Base-by-base conservation (phyloP, 2,113 vertebrate genomes). In the Pterophyllum scalare region DNA sequence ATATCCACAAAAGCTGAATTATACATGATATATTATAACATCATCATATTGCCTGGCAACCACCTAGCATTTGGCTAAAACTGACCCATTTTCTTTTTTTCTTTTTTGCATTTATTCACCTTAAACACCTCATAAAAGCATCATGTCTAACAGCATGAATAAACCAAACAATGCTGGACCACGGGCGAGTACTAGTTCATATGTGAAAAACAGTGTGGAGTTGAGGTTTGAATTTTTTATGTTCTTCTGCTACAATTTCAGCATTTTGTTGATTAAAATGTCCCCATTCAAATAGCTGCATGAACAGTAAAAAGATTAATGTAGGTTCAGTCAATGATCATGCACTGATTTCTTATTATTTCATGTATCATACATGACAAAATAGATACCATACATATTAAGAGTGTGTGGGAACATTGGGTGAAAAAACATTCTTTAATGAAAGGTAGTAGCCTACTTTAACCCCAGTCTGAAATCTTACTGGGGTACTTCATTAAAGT, bases 321-420 rank as follows among this genome's bases (percentile, higher is more conserved):
- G 2, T 19, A 15, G 17, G 40, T 9, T 79, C 26, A 75, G 20
- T 59, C 7, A 46, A 1, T 74, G 65, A 20, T 72, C 24, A 52
- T 72, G 65, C 19, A 59, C 12, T n/a, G 43, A 72, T 75, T 79
- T 76, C 1, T 14, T 58, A 24, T 57, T 26, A n/a, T 33, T 58
- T 22, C 60, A 70, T 59, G 78, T 57, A 76, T 82, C 40, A 35
- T 2, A 72, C 10, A 6, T 31, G 12, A 43, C 38, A 61, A 76
- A 54, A 61, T 46, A 56, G 43, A 75, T 62, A 49, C 3, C 24
- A 22, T 4, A 40, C 22, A 72, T 54, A 33, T 60, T 24, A 70
- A 43, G 65, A 85, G 67, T 79, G 65, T 76, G 56, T 83, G 74
- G 74, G 60, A 87, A 81, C 31, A 62, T 46, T 87, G 78, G 11